Percentiles rank a stretch among this genome's conserved stretches.
phyloP scores from a whole-genome alignment of 1,140 invertebrate genomes.

The Achatina immaculata region DNA sequence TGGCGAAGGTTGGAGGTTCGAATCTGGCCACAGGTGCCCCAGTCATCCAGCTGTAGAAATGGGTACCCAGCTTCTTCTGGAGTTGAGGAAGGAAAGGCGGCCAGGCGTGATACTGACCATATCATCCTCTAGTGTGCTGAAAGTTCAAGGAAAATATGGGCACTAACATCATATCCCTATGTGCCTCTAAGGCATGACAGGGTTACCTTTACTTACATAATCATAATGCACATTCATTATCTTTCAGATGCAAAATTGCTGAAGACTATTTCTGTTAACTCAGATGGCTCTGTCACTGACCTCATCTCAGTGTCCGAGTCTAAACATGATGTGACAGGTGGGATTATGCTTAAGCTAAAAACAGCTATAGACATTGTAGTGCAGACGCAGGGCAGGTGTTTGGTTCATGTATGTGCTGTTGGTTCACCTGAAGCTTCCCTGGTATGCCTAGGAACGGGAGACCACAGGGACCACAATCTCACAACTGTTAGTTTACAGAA shows the following conservation, averaged over 20 bases:
- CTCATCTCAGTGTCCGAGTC: conserved; percentile 34
- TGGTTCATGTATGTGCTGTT: conserved; percentile 41
- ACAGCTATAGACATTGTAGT: conserved; percentile 47
- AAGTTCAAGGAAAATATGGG: no score
- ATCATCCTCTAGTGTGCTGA: no score
- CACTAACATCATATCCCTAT: no score
- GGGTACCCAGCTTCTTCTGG: no score
- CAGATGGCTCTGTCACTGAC: conserved; percentile 23
- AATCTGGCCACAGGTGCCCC: no score
- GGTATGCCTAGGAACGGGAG: conserved; percentile 10
- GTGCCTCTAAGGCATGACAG: no score
- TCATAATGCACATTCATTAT: no score
- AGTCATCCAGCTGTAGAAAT: no score
- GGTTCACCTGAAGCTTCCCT: conserved; percentile 27
- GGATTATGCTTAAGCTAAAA: conserved; percentile 48
- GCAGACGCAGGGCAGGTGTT: conserved; percentile 33
- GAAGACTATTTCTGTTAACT: conserved; percentile 29
- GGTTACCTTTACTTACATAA: no score
- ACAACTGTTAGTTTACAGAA: not conserved
- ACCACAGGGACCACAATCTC: not conserved
- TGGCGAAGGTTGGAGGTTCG: no score
- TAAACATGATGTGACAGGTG: conserved; percentile 52
- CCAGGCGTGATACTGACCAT: no score
- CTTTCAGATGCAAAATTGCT: conserved; percentile 43
- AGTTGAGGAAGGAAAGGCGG: no score